These are phyloP conservation scores for Podabrus alpinus DNA, from an alignment of 2,888 invertebrate genomes.

Conservation along the genomic window DNA sequence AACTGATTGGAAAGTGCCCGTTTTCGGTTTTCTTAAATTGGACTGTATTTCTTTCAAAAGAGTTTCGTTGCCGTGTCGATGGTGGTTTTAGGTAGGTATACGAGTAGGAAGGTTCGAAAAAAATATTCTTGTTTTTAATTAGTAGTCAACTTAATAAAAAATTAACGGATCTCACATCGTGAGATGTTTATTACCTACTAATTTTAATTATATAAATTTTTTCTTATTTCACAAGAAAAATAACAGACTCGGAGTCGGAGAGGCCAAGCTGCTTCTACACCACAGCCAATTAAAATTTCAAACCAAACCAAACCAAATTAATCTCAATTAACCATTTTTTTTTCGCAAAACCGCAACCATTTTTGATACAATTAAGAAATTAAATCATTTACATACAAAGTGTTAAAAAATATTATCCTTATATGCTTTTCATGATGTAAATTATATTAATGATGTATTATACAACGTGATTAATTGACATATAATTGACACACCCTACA, in stretches of 20 bases:
- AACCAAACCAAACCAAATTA: not conserved
- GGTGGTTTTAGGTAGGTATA: not conserved
- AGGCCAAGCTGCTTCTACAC: not conserved
- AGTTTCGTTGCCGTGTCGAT: constrained; percentile 22
- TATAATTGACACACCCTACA: constrained; percentile 4
- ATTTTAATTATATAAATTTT: constrained; percentile 7
- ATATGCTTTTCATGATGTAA: not conserved
- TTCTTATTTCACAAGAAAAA: not conserved
- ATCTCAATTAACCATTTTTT: not conserved
- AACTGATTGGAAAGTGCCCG: constrained; percentile 51
- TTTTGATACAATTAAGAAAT: constrained; percentile 1
- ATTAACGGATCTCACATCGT: constrained; percentile 17
- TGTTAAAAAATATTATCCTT: not conserved
- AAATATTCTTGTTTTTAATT: constrained; percentile 28
- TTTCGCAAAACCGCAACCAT: not conserved
- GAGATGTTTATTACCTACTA: constrained; percentile 16
- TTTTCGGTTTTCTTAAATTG: constrained; percentile 33
- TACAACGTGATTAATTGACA: constrained; percentile 4
- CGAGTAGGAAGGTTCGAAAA: not conserved
- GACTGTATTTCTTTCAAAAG: constrained; percentile 18
- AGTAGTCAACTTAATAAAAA: constrained; percentile 17
- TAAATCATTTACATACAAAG: constrained; percentile 3
- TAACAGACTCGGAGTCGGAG: not conserved
- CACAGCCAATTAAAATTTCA: not conserved
- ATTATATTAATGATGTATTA: constrained; percentile 1